These are phyloP conservation scores for Volucella inflata DNA, from an alignment of 2,888 invertebrate species.

Conservation along the genomic window DNA sequence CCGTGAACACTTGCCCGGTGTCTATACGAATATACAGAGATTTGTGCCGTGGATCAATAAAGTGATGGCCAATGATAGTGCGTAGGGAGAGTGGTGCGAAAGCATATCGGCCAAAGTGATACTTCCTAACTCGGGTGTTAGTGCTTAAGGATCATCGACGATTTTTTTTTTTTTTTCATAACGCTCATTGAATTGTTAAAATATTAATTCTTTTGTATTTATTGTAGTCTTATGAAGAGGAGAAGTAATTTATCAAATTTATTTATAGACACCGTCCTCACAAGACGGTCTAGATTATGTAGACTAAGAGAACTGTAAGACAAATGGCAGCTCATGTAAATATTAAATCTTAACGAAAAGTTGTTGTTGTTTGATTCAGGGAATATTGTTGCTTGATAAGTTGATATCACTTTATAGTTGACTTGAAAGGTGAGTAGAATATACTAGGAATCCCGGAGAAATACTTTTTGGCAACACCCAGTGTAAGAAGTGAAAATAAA, in stretches of 20 bases:
- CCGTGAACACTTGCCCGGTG: slow-evolving; percentile 94
- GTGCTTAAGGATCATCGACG: slow-evolving; percentile 63
- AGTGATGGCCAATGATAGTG: slow-evolving; percentile 86
- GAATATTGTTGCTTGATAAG: too few species aligned
- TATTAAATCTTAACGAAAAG: slow-evolving; percentile 44
- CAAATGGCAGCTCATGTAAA: slow-evolving; percentile 40
- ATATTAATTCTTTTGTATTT: slow-evolving; percentile 59
- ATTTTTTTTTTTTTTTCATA: slow-evolving; percentile 32
- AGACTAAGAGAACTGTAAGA: slow-evolving; percentile 26
- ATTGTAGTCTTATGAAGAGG: slow-evolving; percentile 49
- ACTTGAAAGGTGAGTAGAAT: too few species aligned
- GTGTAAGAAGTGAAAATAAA: too few species aligned
- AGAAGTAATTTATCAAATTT: slow-evolving; percentile 24
- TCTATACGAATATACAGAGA: slow-evolving; percentile 96
- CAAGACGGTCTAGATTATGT: slow-evolving; percentile 3
- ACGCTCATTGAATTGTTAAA: slow-evolving; percentile 39
- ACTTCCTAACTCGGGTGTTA: slow-evolving; percentile 75
- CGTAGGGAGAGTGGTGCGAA: slow-evolving; percentile 77
- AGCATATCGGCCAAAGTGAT: slow-evolving; percentile 66
- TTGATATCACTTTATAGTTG: too few species aligned
- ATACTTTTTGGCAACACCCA: too few species aligned
- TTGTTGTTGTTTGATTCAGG: slow-evolving; percentile 4
- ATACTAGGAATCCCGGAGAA: too few species aligned
- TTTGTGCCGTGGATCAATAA: slow-evolving; percentile 96
- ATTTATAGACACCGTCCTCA: slow-evolving; percentile 21